phyloP scores from a whole-genome alignment of 1,140 invertebrate species.

The Heliconius hewitsoni region DNA sequence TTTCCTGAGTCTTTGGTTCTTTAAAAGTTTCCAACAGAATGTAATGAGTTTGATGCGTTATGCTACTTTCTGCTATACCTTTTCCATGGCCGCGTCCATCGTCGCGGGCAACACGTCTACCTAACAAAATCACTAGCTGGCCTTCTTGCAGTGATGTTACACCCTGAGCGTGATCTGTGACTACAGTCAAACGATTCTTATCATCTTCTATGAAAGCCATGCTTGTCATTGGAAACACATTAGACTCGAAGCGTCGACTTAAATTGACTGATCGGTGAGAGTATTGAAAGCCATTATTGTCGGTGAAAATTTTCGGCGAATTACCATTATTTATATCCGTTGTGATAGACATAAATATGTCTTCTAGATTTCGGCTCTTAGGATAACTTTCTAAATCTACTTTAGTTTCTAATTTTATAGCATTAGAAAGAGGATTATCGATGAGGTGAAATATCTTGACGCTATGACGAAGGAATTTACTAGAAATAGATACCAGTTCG shows the following conservation, averaged over 20 bases:
- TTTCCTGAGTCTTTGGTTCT: conserved; percentile 37
- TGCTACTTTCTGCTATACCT: conserved; percentile 93
- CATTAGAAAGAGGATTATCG: conserved; percentile 82
- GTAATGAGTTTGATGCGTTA: conserved; percentile 90
- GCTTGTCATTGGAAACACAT: conserved; percentile 93
- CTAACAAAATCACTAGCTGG: conserved; percentile 93
- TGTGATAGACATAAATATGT: conserved; percentile 89
- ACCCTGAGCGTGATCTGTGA: conserved; percentile 93
- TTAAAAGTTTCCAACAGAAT: conserved; percentile 88
- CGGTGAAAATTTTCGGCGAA: conserved; percentile 89
- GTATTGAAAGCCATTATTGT: conserved; percentile 92
- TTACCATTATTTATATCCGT: conserved; percentile 87
- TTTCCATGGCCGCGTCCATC: conserved; percentile 93
- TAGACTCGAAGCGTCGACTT: conserved; percentile 87
- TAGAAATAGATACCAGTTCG: conserved; percentile 87
- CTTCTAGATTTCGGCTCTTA: conserved; percentile 88
- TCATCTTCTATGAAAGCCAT: conserved; percentile 92
- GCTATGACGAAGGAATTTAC: conserved; percentile 85
- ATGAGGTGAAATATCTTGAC: conserved; percentile 85
- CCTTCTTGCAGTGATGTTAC: conserved; percentile 91
- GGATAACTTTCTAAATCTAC: conserved; percentile 87
- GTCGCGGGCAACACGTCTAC: conserved; percentile 91
- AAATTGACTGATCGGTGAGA: conserved; percentile 56
- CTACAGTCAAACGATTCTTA: conserved; percentile 85
- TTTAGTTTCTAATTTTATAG: conserved; percentile 86